A percentile compares a stretch with the other conserved stretches of the same genome.
Evolutionary conservation across 2,113 vertebrate genomes (phyloP).

Genomic region (Clarias macrocephalus): DNA sequence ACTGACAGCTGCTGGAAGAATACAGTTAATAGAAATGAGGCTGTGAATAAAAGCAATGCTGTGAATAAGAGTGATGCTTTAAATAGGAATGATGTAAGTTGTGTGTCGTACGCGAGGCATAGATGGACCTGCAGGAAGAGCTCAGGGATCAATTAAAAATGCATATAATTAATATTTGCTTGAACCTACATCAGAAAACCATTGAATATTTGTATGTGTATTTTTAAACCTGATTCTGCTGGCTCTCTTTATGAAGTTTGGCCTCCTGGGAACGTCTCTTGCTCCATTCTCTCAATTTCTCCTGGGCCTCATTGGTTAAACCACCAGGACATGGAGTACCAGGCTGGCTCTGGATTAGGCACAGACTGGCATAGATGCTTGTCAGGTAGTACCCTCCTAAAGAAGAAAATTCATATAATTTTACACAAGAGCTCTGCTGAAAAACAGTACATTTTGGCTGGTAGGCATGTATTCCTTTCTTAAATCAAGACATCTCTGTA

Average conservation of each 20-base stretch:
- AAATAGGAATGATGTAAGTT: conserved; percentile 10
- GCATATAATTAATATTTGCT: not conserved
- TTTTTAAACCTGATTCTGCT: conserved; percentile 70
- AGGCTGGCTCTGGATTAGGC: conserved; percentile 70
- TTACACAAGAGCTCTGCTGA: not conserved
- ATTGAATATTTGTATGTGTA: not conserved
- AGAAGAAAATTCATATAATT: not conserved
- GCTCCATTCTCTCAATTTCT: conserved; percentile 74
- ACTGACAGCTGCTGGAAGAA: conserved; percentile 13
- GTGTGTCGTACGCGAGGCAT: not conserved
- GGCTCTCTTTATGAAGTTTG: conserved; percentile 70
- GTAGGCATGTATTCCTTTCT: not conserved
- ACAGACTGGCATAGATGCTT: conserved; percentile 75
- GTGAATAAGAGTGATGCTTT: not conserved
- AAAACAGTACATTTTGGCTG: not conserved
- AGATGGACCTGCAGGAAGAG: not conserved
- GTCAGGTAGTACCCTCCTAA: conserved; percentile 79
- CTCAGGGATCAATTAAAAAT: not conserved
- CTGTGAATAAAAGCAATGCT: not conserved
- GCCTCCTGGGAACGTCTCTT: conserved; percentile 69
- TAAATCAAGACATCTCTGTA: not conserved
- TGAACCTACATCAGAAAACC: too few species aligned
- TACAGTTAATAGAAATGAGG: not conserved
- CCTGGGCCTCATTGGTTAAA: conserved; percentile 67
- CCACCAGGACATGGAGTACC: conserved; percentile 41